These are phyloP conservation scores for Steinernema feltiae DNA, from an alignment of 1,140 invertebrate species.

Conservation along the genomic window DNA sequence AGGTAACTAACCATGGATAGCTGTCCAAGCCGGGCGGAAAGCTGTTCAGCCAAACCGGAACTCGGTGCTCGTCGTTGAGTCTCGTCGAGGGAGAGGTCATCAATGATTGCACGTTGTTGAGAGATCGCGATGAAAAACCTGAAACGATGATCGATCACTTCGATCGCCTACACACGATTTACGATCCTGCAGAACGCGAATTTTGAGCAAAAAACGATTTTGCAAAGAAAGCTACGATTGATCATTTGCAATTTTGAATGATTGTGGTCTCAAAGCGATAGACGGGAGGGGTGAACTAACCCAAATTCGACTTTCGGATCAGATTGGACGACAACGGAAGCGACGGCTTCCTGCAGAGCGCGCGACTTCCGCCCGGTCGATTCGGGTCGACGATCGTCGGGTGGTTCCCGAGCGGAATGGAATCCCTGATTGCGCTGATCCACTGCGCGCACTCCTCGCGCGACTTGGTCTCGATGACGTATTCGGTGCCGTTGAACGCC, in stretches of 20 bases:
- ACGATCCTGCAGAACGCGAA: neutral
- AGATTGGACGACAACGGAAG: neutral
- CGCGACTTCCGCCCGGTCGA: neutral
- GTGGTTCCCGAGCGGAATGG: neutral
- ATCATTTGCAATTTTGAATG: neutral
- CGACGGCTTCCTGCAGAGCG: neutral
- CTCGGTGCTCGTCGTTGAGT: neutral
- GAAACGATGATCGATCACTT: neutral
- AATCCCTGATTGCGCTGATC: neutral
- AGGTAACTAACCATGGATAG: neutral
- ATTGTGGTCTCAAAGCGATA: too few relatives aligned
- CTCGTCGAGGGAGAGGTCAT: neutral
- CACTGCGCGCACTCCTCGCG: neutral
- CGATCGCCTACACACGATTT: neutral
- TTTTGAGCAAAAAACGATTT: neutral
- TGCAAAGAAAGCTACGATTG: neutral
- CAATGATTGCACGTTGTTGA: slow-evolving; percentile 2
- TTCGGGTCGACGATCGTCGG: neutral
- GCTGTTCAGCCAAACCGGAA: neutral
- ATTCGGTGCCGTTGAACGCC: neutral
- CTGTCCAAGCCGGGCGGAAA: neutral
- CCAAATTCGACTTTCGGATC: neutral
- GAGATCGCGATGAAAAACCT: slow-evolving; percentile 3
- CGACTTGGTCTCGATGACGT: neutral
- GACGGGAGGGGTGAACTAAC: too few relatives aligned